These are phyloP conservation scores for Lophotis ruficrista DNA, from an alignment of 2,113 vertebrate species.

Conservation along the genomic window DNA sequence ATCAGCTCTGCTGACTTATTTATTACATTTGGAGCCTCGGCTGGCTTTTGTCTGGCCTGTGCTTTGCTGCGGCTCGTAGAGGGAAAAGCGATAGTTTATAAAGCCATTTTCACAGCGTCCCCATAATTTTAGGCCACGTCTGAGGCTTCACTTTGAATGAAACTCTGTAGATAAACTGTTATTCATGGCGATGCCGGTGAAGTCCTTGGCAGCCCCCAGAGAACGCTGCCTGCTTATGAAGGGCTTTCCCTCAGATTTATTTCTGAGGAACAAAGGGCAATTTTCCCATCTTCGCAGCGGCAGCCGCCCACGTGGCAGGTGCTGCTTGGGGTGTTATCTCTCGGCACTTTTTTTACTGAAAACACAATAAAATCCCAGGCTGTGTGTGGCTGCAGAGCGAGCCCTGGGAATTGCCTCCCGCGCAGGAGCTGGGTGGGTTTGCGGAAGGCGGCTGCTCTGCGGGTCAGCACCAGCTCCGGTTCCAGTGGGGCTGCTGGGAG, in stretches of 20 bases:
- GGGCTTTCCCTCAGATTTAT: constrained; percentile 50
- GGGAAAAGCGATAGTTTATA: constrained; percentile 52
- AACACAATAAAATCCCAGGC: not conserved
- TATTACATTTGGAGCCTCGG: constrained; percentile 14
- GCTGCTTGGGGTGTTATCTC: not conserved
- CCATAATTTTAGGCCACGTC: constrained; percentile 46
- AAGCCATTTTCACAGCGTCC: constrained; percentile 54
- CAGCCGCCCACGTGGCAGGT: not conserved
- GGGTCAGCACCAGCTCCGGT: too few relatives aligned
- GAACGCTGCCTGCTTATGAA: constrained; percentile 18
- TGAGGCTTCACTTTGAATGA: constrained; percentile 46
- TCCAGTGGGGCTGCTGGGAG: too few relatives aligned
- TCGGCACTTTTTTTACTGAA: not conserved
- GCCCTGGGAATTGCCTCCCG: not conserved
- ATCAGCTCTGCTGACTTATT: constrained; percentile 57
- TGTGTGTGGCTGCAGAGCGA: accelerated
- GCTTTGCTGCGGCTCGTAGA: not conserved
- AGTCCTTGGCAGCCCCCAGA: constrained; percentile 55
- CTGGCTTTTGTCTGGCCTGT: constrained; percentile 45
- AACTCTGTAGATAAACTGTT: constrained; percentile 61
- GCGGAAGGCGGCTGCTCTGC: accelerated
- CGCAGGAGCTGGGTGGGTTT: accelerated
- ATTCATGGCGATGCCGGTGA: constrained; percentile 42
- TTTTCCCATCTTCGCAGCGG: constrained; percentile 39
- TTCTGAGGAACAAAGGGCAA: constrained; percentile 45